Evolutionary conservation across 2,113 vertebrate genomes (phyloP).

Genomic region (Eonycteris spelaea): DNA sequence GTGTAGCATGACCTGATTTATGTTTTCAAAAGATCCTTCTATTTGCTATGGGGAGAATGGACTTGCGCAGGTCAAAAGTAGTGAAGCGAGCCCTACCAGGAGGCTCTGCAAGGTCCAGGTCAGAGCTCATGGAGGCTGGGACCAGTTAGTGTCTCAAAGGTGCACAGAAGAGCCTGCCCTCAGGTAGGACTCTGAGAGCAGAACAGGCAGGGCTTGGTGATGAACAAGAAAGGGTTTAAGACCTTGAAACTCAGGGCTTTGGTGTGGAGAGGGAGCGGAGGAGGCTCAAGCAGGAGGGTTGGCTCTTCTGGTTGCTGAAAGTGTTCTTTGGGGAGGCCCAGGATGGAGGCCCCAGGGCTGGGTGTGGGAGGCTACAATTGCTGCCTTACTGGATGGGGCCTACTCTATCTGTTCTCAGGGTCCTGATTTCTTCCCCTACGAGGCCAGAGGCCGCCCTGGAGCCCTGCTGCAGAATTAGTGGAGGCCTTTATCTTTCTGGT

Average conservation of each 20-base stretch:
- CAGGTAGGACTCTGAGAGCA: neutral
- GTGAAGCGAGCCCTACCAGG: neutral
- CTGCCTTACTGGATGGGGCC: neutral
- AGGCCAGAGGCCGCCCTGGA: fast-evolving
- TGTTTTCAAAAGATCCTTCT: neutral
- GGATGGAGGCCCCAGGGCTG: neutral
- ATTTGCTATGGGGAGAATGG: neutral
- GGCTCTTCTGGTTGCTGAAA: neutral
- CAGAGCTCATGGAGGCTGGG: neutral
- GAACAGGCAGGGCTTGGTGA: neutral
- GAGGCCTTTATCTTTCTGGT: neutral
- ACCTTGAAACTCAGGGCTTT: fast-evolving
- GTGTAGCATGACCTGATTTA: neutral
- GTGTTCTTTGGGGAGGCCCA: neutral
- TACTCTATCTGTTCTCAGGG: neutral
- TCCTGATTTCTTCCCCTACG: neutral
- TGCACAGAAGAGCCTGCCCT: fast-evolving
- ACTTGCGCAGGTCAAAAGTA: neutral
- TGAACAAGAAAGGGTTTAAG: neutral
- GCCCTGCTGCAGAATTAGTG: too few species aligned
- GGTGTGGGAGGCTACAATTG: neutral
- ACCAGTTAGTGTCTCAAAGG: neutral
- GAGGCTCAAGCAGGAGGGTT: neutral
- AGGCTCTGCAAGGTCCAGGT: neutral
- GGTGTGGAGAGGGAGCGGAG: neutral